Evolutionary conservation across 2,797 vertebrate genomes (phyloP).

Genomic region (Premnoplex brunnescens): DNA sequence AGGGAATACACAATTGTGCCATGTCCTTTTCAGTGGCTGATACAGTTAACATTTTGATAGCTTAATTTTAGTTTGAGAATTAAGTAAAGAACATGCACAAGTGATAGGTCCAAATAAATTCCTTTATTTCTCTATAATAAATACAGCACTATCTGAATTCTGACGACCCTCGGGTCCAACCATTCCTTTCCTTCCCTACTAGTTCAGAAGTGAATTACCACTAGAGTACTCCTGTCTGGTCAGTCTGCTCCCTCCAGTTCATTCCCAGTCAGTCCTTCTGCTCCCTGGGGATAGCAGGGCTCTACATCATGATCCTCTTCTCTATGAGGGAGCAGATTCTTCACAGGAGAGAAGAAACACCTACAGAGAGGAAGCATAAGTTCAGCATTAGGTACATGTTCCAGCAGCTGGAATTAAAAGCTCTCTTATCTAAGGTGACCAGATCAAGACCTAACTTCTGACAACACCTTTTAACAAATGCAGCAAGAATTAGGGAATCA

Average conservation of each 20-base stretch:
- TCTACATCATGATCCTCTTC: not conserved
- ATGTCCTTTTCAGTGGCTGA: not conserved
- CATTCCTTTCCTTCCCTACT: not conserved
- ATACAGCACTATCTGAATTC: not conserved
- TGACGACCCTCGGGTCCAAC: not conserved
- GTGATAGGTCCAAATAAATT: slow-evolving; percentile 53
- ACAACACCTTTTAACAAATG: rapidly evolving
- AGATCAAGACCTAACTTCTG: too few species aligned
- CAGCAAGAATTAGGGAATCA: not conserved
- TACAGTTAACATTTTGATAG: rapidly evolving
- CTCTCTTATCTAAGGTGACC: not conserved
- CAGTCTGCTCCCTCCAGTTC: not conserved
- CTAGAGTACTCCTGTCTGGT: not conserved
- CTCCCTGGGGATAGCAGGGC: not conserved
- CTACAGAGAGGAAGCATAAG: not conserved
- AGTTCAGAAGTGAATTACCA: not conserved
- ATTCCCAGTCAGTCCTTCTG: not conserved
- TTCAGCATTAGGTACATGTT: not conserved
- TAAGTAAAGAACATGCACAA: not conserved
- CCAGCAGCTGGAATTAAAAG: not conserved
- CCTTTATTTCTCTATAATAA: slow-evolving; percentile 60
- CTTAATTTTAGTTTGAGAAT: not conserved
- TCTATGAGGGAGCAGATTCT: not conserved
- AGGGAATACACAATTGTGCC: not conserved
- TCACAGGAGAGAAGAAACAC: slow-evolving; percentile 68